Base-by-base conservation (phyloP, 2,113 vertebrate genomes). In the Sinocyclocheilus grahami region DNA sequence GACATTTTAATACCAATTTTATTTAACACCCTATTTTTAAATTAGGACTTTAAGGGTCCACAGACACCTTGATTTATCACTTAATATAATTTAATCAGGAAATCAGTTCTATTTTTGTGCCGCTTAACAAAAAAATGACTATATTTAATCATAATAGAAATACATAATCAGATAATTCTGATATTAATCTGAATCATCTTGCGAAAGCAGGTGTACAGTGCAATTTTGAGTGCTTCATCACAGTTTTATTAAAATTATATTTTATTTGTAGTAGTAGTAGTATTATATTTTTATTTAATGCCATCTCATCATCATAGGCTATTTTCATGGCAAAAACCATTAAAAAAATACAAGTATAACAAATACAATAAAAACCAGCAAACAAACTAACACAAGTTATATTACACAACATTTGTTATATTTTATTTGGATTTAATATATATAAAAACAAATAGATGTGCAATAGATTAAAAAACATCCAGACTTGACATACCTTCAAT, bases 401-500 rank as follows among this genome's bases (percentile, higher is more conserved):
- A 5, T 39, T 39, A 39, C 37, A 30, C 30, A 33, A 39, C 39
- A 39, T 39, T 39, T 39, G 8, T 42, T 42, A 42, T 42, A 1
- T 42, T 42, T 42, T 42, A 42, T 62, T n/a, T n/a, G 20, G 20
- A 62, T 62, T n/a, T 62, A n/a, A 62, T 46, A 46, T 24, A 63
- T 63, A 24, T 5, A 12, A 1, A 63, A 12, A 27, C 12, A 65
- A 27, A 65, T n/a, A 62, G 24, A 27, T 13, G 24, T 65, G 62
- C 3, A 14, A 71, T 3, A 18, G 20, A n/a, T 22, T 3, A 60
- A 42, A 62, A 39, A 14, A 46, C 1, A 39, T 46, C 12, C 5
- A 60, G 51, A 30, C 4, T 53, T 13, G 14, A 51, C 86, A 88
- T 71, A 94, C 94, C 89, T 95, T 93, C 46, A 93, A 90, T 6